phyloP scores from a whole-genome alignment of 2,113 vertebrate genomes.

The Oncorhynchus kisutch region DNA sequence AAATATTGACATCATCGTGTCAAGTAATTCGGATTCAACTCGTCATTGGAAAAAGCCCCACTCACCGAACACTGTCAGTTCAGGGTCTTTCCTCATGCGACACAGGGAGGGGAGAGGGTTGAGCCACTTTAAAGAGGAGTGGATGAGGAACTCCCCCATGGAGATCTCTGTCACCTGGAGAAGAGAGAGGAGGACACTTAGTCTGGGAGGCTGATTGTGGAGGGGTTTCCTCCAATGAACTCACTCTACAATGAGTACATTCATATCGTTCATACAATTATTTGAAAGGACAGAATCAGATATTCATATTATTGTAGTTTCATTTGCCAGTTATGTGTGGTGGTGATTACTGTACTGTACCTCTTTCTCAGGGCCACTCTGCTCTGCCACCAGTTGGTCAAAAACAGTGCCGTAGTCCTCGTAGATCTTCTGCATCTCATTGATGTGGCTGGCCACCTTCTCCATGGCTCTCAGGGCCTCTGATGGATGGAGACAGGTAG shows the following conservation, averaged over 20 bases:
- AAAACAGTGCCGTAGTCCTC: constrained; percentile 88
- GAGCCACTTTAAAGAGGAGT: constrained; percentile 81
- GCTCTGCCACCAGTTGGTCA: constrained; percentile 85
- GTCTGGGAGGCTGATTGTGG: neutral
- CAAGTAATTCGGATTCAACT: neutral
- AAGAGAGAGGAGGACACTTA: neutral
- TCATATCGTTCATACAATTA: too few relatives aligned
- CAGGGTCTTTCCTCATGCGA: constrained; percentile 83
- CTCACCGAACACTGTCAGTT: constrained; percentile 89
- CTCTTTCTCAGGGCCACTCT: constrained; percentile 83
- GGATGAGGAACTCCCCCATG: constrained; percentile 86
- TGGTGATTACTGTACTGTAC: constrained; percentile 65
- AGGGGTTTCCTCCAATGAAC: neutral
- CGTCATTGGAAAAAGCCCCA: constrained; percentile 5
- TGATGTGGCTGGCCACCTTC: constrained; percentile 89
- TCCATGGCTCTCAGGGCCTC: constrained; percentile 89
- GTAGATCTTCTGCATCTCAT: constrained; percentile 92
- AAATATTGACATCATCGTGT: neutral
- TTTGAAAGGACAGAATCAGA: too few relatives aligned
- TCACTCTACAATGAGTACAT: too few relatives aligned
- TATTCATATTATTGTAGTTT: too few relatives aligned
- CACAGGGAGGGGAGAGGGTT: constrained; percentile 82
- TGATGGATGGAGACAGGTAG: constrained; percentile 45
- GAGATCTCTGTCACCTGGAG: constrained; percentile 86
- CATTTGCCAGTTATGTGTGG: neutral